Percentiles rank a stretch among this genome's conserved stretches.
Conservation (phyloP, 2,797 vertebrate species). For the Melanotaenia boesemani region DNA sequence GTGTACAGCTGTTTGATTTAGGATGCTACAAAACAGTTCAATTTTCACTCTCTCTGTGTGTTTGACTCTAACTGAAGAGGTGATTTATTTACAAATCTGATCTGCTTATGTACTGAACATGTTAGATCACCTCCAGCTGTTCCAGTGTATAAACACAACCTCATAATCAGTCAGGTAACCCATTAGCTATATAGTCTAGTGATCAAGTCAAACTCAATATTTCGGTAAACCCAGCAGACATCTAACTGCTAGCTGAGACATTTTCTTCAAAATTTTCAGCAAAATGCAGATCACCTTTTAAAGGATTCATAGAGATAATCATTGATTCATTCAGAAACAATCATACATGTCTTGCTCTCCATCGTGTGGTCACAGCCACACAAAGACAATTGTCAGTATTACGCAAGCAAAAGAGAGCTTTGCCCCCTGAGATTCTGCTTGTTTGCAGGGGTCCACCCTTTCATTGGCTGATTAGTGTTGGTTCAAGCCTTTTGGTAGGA, state of each 20-base stretch:
- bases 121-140: constrained; percentile 21
- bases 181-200: not conserved
- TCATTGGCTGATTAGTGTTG: not conserved
- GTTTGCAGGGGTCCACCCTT: not conserved
- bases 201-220: not conserved
- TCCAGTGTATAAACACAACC: constrained; percentile 9
- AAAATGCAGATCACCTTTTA: no score
- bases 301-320: no score
- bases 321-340: no score
- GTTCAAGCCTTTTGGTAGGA: not conserved
- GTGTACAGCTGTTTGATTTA: constrained; percentile 1
- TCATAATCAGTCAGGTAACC: not conserved
- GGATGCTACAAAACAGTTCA: constrained; percentile 11
- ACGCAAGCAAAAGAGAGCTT: not conserved
- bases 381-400: not conserved
- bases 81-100: constrained; percentile 28
- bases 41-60: not conserved
- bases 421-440: not conserved
- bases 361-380: not conserved
- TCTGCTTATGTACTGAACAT: constrained; percentile 32
- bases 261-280: not conserved
- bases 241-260: not conserved
- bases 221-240: not conserved
- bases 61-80: constrained; percentile 37
- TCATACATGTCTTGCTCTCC: not conserved